Evolutionary conservation across 2,888 invertebrate species (phyloP).

Genomic region (Cabera pusaria): DNA sequence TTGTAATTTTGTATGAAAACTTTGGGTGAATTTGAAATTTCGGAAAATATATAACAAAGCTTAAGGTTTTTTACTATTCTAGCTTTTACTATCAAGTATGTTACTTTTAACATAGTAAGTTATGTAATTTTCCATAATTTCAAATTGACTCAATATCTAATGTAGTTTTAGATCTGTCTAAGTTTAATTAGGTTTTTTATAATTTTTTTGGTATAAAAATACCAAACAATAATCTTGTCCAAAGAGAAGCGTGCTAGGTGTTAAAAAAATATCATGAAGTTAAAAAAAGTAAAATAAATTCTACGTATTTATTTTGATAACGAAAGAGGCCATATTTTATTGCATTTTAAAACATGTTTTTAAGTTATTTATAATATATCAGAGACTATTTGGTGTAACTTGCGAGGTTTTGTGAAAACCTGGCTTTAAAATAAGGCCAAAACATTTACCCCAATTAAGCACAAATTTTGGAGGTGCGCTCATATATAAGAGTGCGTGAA

Average conservation of each 20-base stretch:
- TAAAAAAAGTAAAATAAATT: constrained; percentile 38
- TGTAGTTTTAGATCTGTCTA: constrained; percentile 51
- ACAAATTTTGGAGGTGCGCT: constrained; percentile 51
- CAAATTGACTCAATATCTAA: constrained; percentile 28
- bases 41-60: not conserved
- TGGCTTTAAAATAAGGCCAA: constrained; percentile 52
- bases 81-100: not conserved
- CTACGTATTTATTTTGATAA: constrained; percentile 68
- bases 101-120: constrained; percentile 12
- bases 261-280: constrained; percentile 48
- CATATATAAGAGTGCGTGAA: constrained; percentile 5
- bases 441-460: constrained; percentile 57
- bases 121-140: too few relatives aligned
- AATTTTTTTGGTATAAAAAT: constrained; percentile 52
- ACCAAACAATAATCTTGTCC: constrained; percentile 71
- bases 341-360: constrained; percentile 53
- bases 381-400: constrained; percentile 27
- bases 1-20: constrained; percentile 29
- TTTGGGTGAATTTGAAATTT: constrained; percentile 25
- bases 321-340: constrained; percentile 60
- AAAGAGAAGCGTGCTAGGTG: constrained; percentile 61
- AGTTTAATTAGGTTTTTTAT: constrained; percentile 35
- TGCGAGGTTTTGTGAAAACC: constrained; percentile 55
- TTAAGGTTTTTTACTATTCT: constrained; percentile 5
- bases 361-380: constrained; percentile 51